These are phyloP conservation scores for Xanthia icteritia DNA, from an alignment of 2,888 invertebrate genomes.

Conservation along the genomic window DNA sequence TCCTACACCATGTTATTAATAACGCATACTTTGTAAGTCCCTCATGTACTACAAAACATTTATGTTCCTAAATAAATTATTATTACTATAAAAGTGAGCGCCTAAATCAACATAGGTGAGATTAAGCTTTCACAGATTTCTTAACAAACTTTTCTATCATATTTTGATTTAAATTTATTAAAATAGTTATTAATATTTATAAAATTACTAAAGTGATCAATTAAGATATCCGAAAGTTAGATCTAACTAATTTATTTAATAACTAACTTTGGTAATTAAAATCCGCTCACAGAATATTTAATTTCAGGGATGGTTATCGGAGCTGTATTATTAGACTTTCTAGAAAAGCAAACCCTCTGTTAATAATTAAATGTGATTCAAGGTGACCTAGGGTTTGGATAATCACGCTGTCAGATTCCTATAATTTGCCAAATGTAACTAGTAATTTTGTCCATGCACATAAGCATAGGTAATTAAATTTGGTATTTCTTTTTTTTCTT, in stretches of 20 bases:
- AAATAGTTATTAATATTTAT: constrained; percentile 37
- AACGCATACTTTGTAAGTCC: too few relatives aligned
- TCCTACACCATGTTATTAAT: too few relatives aligned
- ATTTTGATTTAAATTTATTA: constrained; percentile 15
- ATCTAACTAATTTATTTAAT: constrained; percentile 41
- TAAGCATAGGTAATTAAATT: background rate
- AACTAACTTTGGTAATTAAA: constrained; percentile 51
- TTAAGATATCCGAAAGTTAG: constrained; percentile 39
- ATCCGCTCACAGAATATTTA: constrained; percentile 40
- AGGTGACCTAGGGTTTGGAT: background rate
- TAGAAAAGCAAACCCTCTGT: background rate
- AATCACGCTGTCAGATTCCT: background rate
- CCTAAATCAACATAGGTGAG: background rate
- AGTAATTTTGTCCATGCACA: background rate
- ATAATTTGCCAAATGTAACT: background rate
- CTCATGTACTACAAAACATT: too few relatives aligned
- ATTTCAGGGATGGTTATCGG: constrained; percentile 11
- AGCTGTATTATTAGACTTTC: background rate
- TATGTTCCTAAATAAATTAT: too few relatives aligned
- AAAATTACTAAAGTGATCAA: constrained; percentile 30
- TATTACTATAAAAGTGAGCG: too few relatives aligned
- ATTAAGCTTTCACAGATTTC: background rate
- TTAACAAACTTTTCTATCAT: constrained; percentile 1
- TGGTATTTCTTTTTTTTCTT: too few relatives aligned
- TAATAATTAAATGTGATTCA: constrained; percentile 2